Percentiles rank a stretch among this genome's conserved stretches.
Evolutionary conservation across 2,797 vertebrate species (phyloP).

Genomic region (Morus bassanus): DNA sequence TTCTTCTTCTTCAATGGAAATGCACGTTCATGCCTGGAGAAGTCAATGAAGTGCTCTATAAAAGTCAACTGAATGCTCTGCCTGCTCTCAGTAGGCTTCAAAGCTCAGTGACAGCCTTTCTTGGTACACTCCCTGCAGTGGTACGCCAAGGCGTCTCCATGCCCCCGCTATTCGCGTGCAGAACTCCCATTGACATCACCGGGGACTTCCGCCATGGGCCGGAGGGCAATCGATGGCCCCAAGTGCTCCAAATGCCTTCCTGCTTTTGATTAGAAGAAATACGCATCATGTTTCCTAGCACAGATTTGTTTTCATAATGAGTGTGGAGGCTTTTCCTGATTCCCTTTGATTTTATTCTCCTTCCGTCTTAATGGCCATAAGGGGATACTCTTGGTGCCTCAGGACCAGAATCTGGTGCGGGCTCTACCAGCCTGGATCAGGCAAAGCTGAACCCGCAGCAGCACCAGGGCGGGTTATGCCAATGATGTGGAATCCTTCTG

Average conservation of each 20-base stretch:
- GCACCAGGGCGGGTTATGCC: background rate
- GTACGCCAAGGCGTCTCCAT: background rate
- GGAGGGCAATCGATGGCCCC: slow-evolving; percentile 21
- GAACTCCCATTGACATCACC: slow-evolving; percentile 32
- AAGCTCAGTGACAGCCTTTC: background rate
- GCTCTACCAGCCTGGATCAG: background rate
- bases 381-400: background rate
- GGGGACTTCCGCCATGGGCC: background rate
- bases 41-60: background rate
- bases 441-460: background rate
- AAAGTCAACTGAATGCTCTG: background rate
- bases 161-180: background rate
- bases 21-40: background rate
- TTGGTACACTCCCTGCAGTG: background rate
- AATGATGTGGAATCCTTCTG: background rate
- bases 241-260: slow-evolving; percentile 54
- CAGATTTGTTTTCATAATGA: slow-evolving; percentile 51
- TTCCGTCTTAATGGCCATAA: background rate
- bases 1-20: background rate
- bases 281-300: slow-evolving; percentile 46
- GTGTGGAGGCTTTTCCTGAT: slow-evolving; percentile 50
- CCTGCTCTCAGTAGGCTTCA: background rate
- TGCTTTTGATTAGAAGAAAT: slow-evolving; percentile 65
- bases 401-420: background rate
- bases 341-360: slow-evolving; percentile 55